Conservation (phyloP, 1,140 invertebrate species). For the Melipona quadrifasciata region DNA sequence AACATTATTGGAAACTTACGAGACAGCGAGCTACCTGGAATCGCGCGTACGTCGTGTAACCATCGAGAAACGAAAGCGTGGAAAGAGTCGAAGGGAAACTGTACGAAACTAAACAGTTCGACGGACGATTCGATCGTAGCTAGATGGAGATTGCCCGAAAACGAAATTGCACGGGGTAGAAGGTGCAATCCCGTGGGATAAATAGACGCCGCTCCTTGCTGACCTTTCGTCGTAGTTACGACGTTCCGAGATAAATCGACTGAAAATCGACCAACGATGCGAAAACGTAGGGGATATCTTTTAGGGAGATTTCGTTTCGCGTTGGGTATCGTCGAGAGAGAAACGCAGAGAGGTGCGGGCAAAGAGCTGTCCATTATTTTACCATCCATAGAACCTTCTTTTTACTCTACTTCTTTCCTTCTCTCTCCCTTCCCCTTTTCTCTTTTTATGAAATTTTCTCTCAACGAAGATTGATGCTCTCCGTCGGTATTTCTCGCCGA, state of each 20-base stretch:
- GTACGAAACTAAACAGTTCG: slow-evolving; percentile 24
- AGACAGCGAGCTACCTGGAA: not conserved
- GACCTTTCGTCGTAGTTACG: slow-evolving; percentile 47
- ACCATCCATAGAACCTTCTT: not conserved
- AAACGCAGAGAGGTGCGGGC: not conserved
- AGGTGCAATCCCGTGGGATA: slow-evolving; percentile 58
- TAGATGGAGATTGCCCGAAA: slow-evolving; percentile 56
- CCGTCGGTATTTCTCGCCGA: not conserved
- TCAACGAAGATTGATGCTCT: not conserved
- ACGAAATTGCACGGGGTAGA: slow-evolving; percentile 52
- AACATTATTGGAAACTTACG: not conserved
- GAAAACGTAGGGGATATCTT: slow-evolving; percentile 20
- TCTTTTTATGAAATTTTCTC: slow-evolving; percentile 5
- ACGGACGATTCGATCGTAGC: slow-evolving; percentile 32
- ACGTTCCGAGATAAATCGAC: slow-evolving; percentile 52
- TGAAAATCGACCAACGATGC: slow-evolving; percentile 41
- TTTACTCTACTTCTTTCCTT: not conserved
- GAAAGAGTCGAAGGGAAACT: not conserved
- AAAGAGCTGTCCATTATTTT: slow-evolving; percentile 3
- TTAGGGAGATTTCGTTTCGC: slow-evolving; percentile 8
- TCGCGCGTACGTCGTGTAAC: not conserved
- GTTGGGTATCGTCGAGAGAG: not conserved
- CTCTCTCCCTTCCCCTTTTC: no score
- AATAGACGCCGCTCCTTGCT: slow-evolving; percentile 47
- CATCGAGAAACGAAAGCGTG: not conserved